These are phyloP conservation scores for Drosophila longiperda DNA, from an alignment of 2,888 invertebrate species.

Conservation along the genomic window DNA sequence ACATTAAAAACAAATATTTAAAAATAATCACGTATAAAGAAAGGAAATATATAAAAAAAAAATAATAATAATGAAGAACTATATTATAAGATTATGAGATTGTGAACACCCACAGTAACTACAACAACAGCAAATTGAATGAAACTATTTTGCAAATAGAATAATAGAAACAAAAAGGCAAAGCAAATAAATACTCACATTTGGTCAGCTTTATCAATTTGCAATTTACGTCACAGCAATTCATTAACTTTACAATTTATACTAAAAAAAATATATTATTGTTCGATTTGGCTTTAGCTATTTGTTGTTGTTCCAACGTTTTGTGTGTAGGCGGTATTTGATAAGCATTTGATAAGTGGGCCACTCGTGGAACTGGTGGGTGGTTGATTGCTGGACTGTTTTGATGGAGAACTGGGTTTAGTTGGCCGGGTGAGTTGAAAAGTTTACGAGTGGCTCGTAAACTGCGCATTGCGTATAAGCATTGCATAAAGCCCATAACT, in stretches of 20 bases:
- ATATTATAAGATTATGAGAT: conserved; percentile 56
- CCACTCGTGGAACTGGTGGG: conserved; percentile 19
- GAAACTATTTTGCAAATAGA: conserved; percentile 17
- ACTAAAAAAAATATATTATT: conserved; percentile 44
- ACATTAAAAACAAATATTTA: conserved; percentile 51
- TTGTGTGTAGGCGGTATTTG: conserved; percentile 45
- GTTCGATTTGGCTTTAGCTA: conserved; percentile 5
- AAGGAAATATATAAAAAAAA: conserved; percentile 26
- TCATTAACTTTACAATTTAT: conserved; percentile 67
- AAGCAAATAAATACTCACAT: conserved; percentile 19
- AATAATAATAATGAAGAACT: conserved; percentile 40
- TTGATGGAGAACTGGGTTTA: not conserved
- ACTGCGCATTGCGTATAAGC: conserved; percentile 32
- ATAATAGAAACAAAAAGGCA: conserved; percentile 1
- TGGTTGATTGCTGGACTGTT: conserved; percentile 19
- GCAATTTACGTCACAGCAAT: conserved; percentile 73
- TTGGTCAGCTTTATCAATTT: conserved; percentile 54
- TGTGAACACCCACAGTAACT: conserved; percentile 47
- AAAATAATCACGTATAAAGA: conserved; percentile 30
- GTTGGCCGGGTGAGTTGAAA: conserved; percentile 34
- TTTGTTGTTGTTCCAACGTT: conserved; percentile 7
- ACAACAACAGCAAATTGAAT: conserved; percentile 27
- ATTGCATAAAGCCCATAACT: conserved; percentile 69
- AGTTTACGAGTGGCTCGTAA: conserved; percentile 47
- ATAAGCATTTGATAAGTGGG: conserved; percentile 46